Evolutionary conservation across 2,113 vertebrate species (phyloP), one percentile per base, ranked within the genome.

Genomic region (Rhea americana): DNA sequence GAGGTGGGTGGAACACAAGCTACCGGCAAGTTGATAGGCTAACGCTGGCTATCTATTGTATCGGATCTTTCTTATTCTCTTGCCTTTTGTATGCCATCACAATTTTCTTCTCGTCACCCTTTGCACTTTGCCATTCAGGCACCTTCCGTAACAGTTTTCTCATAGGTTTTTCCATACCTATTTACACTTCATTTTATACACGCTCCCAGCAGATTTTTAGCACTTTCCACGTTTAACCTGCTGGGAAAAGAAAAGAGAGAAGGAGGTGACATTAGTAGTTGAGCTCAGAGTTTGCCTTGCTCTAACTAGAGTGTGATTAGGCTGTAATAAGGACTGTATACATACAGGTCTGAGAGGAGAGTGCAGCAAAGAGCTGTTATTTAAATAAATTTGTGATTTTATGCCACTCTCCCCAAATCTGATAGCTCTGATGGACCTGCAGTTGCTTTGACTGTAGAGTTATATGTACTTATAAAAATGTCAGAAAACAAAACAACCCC

Each of bases 11-110:
- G 94, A 96, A 93, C 72, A 56, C 92, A 93, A 94, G 70, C 89
- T 87, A 90, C 95, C 70, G 94, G 96, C 81, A 95, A 87, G 82
- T 93, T 91, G 96, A 97, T 96, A 96, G 96, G 95, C 94, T 96
- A 93, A 93, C 55, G 28, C 93, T 84, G 90, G 93, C 93, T 95
- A 93, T 97, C 96, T 96, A 94, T 96, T 95, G 74, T 94, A 96
- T 95, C 84, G 35, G 84, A 94, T 96, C 94, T 94, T 96, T 91
- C 90, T 87, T 91, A 80, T 93, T 94, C 89, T 90, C 82, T 85
- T 85, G 68, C 87, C 85, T 95, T 96, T 96, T 97, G 89, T 92
- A 62, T 56, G 72, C 63, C 86, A 86, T 79, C 90, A 93, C 93
- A 92, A 89, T 97, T 97, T 96, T 91, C 94, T 88, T 88, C 93